A percentile compares a stretch with the other conserved stretches of the same genome.
Conservation (phyloP, 2,888 invertebrate species). For the Neoascia interrupta region DNA sequence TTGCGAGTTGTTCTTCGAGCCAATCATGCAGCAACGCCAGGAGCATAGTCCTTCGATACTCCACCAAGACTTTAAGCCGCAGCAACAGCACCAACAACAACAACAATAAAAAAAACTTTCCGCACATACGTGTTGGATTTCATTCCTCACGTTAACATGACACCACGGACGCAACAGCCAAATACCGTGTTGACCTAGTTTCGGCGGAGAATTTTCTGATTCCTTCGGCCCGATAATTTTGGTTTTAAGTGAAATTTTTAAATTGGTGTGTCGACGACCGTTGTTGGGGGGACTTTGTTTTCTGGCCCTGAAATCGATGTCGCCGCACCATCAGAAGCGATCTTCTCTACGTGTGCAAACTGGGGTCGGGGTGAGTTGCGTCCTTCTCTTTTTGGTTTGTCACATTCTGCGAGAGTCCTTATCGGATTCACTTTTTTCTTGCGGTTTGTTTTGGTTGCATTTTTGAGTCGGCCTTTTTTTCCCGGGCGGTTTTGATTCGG, state of each 20-base stretch:
- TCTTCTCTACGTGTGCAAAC: neutral
- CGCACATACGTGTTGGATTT: slow-evolving; percentile 63
- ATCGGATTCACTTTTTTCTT: slow-evolving; percentile 53
- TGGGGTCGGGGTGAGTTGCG: neutral
- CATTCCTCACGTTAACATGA: slow-evolving; percentile 68
- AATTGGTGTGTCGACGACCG: slow-evolving; percentile 57
- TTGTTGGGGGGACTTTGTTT: slow-evolving; percentile 37
- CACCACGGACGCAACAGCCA: slow-evolving; percentile 49
- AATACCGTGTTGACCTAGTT: slow-evolving; percentile 66
- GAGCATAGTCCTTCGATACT: slow-evolving; percentile 49
- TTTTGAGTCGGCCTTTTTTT: neutral
- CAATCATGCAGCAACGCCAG: slow-evolving; percentile 53
- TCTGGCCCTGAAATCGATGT: slow-evolving; percentile 40
- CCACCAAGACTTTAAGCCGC: too few relatives aligned
- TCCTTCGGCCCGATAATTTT: slow-evolving; percentile 54
- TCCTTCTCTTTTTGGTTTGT: slow-evolving; percentile 9
- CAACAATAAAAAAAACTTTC: slow-evolving; percentile 6
- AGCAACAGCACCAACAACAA: neutral
- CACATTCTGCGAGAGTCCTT: slow-evolving; percentile 50
- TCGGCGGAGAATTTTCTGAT: slow-evolving; percentile 53
- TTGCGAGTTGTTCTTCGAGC: neutral
- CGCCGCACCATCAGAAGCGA: too few relatives aligned
- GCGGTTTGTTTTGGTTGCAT: slow-evolving; percentile 7
- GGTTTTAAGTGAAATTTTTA: slow-evolving; percentile 61
- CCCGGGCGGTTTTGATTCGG: slow-evolving; percentile 6